Conservation (phyloP, 2,888 invertebrate genomes). For the Nemotelus nigrinus region DNA sequence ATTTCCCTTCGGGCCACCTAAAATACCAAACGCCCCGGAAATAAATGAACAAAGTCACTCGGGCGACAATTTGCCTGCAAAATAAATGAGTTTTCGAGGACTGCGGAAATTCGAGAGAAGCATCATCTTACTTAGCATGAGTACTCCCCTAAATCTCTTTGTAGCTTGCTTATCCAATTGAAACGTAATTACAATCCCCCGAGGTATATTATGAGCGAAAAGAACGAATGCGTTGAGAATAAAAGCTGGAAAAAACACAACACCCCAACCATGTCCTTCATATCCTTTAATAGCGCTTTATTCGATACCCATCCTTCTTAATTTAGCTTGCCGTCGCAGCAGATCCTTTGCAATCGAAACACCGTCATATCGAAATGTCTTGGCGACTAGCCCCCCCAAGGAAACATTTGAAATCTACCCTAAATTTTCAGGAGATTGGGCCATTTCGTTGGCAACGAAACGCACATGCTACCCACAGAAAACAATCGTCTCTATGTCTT, state of each 20-base stretch:
- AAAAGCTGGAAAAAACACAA: constrained; percentile 8
- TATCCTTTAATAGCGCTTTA: not conserved
- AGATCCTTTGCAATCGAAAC: constrained; percentile 32
- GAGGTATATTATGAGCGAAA: not conserved
- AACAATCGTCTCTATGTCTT: constrained; percentile 25
- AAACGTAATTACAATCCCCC: constrained; percentile 32
- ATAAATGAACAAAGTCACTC: no score
- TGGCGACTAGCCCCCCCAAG: not conserved
- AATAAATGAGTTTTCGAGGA: constrained; percentile 10
- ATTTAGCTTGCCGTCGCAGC: constrained; percentile 9
- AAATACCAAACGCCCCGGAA: no score
- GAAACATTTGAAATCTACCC: not conserved
- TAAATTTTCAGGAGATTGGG: no score
- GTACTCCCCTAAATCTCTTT: not conserved
- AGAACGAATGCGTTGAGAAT: not conserved
- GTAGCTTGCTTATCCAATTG: constrained; percentile 16
- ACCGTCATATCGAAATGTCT: not conserved
- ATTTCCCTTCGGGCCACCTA: no score
- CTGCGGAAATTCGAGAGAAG: not conserved
- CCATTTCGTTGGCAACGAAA: not conserved
- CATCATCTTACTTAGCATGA: not conserved
- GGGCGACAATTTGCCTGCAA: not conserved
- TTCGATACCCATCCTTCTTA: constrained; percentile 10
- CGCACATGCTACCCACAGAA: constrained; percentile 25
- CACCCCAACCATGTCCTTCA: not conserved